phyloP scores from a whole-genome alignment of 1,140 invertebrate species.

The Drosophila sechellia region DNA sequence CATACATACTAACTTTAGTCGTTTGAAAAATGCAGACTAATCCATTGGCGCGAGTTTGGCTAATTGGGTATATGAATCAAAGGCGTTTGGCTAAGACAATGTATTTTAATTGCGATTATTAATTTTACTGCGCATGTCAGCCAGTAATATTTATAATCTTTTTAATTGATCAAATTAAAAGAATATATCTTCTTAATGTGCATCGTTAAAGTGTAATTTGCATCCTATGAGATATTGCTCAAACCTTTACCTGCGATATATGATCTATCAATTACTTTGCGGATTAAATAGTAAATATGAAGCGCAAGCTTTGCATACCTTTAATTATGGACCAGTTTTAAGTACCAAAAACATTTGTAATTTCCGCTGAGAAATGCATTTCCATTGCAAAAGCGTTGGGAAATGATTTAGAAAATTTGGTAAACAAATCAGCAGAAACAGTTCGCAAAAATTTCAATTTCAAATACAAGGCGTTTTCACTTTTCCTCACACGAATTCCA shows the following conservation, averaged over 20 bases:
- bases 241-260: neutral
- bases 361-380: neutral
- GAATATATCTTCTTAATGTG: conserved; percentile 1
- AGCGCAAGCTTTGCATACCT: neutral
- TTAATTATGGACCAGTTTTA: neutral
- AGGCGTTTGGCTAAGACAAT: conserved; percentile 1
- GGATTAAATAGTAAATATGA: neutral
- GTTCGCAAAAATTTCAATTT: conserved; percentile 24
- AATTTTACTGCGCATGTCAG: neutral
- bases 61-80: conserved; percentile 10
- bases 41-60: neutral
- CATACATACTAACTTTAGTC: neutral
- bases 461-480: conserved; percentile 24
- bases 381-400: neutral
- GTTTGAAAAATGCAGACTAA: neutral
- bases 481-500: conserved; percentile 19
- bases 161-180: conserved; percentile 23
- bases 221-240: neutral
- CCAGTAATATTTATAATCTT: conserved; percentile 8
- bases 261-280: neutral
- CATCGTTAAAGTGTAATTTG: conserved; percentile 4
- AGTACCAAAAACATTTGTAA: neutral
- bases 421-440: conserved; percentile 15
- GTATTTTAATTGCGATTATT: neutral
- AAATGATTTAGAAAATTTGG: neutral